Evolutionary conservation across 2,113 vertebrate genomes (phyloP).

Genomic region (Tachysurus vachellii): DNA sequence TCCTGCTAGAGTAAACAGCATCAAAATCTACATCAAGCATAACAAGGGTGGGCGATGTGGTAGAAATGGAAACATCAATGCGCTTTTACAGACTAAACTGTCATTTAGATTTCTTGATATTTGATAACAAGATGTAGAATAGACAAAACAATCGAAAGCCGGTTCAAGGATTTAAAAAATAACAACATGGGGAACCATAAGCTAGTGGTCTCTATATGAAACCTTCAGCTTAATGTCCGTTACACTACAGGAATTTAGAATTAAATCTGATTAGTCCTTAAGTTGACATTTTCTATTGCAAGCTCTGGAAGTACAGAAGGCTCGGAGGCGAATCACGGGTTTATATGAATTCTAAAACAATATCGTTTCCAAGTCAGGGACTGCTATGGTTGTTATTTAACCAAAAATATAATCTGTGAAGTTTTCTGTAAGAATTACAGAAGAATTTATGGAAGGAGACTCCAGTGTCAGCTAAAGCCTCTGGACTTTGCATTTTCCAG

Average conservation of each 20-base stretch:
- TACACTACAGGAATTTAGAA: not conserved
- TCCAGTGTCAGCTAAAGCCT: not conserved
- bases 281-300: not conserved
- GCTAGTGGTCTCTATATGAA: not conserved
- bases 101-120: not conserved
- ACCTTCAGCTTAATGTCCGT: not conserved
- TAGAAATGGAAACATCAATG: not conserved
- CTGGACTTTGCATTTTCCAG: not conserved
- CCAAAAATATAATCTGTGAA: not conserved
- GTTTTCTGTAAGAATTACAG: not conserved
- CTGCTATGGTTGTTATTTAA: not conserved
- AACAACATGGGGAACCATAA: not conserved
- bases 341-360: not conserved
- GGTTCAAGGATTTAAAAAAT: not conserved
- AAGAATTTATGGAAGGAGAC: too few relatives aligned
- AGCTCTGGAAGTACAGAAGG: not conserved
- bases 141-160: not conserved
- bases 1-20: conserved; percentile 4
- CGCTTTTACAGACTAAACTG: not conserved
- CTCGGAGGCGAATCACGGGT: too few relatives aligned
- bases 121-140: not conserved
- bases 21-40: not conserved
- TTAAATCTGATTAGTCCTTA: not conserved
- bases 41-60: not conserved
- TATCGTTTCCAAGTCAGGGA: not conserved